These are phyloP conservation scores for Macrotrachela quadricornifera DNA, from an alignment of 1,140 invertebrate genomes.

Conservation along the genomic window DNA sequence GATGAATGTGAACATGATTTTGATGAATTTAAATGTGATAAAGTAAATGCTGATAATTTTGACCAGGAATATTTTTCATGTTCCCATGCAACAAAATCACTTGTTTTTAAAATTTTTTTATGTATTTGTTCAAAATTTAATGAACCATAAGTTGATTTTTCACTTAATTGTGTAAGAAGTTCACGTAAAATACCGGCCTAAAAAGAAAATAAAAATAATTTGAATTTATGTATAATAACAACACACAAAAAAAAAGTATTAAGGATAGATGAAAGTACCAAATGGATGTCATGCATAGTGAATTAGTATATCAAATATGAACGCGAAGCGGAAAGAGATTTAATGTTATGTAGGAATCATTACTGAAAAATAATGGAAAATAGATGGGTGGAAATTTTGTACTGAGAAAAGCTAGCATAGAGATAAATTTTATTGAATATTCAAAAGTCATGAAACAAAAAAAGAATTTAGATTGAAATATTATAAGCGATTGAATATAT, in stretches of 20 bases:
- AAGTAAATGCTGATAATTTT: conserved; percentile 64
- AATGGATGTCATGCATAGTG: no score
- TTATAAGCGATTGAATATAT: no score
- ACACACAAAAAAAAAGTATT: conserved; percentile 2
- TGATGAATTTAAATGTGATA: conserved; percentile 42
- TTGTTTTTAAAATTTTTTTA: conserved; percentile 91
- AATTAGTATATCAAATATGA: no score
- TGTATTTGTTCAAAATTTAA: conserved; percentile 50
- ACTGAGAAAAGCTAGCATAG: no score
- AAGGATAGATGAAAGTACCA: no score
- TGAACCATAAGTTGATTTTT: conserved; percentile 26
- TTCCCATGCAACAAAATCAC: conserved; percentile 77
- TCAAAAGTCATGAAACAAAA: no score
- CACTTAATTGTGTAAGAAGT: background rate
- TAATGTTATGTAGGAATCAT: no score
- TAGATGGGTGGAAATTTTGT: no score
- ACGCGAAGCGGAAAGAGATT: no score
- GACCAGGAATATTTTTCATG: conserved; percentile 85
- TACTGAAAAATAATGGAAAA: no score
- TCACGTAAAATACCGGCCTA: conserved; percentile 33
- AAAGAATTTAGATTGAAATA: no score
- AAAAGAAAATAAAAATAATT: conserved; percentile 12
- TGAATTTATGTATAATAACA: background rate
- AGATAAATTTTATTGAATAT: no score
- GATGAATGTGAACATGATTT: background rate